phyloP scores from a whole-genome alignment of 2,888 invertebrate species.

The Lithophane leautieri region DNA sequence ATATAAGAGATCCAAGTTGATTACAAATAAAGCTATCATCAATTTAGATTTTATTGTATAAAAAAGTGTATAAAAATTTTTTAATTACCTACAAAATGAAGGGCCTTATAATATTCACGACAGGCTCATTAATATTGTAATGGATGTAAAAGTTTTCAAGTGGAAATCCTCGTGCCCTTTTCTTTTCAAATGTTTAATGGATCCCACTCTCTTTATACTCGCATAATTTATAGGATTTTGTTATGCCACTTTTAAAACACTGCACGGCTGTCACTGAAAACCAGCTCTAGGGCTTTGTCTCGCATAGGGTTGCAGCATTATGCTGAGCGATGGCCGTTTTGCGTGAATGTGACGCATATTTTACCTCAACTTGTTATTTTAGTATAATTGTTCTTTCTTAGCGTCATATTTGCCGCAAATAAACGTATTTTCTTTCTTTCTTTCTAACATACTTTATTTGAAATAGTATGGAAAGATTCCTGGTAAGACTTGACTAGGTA shows the following conservation, averaged over 20 bases:
- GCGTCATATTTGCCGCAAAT: no score
- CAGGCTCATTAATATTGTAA: slow-evolving; percentile 59
- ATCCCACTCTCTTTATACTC: slow-evolving; percentile 37
- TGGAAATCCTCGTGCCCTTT: slow-evolving; percentile 53
- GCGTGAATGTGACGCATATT: no score
- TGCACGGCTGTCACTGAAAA: no score
- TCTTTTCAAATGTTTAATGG: slow-evolving; percentile 58
- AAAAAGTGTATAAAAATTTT: slow-evolving; percentile 9
- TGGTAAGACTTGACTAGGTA: background rate
- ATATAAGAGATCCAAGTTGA: background rate
- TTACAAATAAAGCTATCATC: slow-evolving; percentile 9
- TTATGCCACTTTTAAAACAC: slow-evolving; percentile 8
- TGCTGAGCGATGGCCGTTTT: no score
- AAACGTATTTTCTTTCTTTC: no score
- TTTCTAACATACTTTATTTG: slow-evolving; percentile 9
- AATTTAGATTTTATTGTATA: slow-evolving; percentile 23
- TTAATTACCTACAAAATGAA: slow-evolving; percentile 22
- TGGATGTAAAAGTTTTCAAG: slow-evolving; percentile 57
- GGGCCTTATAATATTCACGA: slow-evolving; percentile 53
- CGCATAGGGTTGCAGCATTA: no score
- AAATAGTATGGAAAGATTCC: background rate
- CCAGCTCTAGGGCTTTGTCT: no score
- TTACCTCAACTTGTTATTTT: no score
- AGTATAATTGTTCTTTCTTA: no score
- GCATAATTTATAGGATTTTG: slow-evolving; percentile 30